Percentiles rank a stretch among this genome's conserved stretches.
Conservation (phyloP, 1,140 invertebrate genomes). For the Phocides pigmalion region DNA sequence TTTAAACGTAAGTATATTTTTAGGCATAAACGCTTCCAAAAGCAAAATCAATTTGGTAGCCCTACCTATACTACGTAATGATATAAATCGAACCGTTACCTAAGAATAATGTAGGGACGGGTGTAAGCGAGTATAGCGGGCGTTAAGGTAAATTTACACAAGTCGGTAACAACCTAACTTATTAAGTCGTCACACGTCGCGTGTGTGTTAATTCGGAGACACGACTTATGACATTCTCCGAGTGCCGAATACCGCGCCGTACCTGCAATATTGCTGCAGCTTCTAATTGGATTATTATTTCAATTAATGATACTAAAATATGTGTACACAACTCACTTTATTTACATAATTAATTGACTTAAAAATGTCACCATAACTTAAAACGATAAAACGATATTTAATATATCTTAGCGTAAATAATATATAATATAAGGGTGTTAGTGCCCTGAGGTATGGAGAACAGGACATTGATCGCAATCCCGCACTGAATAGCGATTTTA, state of each 20-base stretch:
- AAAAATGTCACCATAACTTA: too few species aligned
- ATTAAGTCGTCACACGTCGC: conserved; percentile 70
- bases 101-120: conserved; percentile 74
- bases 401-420: too few species aligned
- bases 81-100: conserved; percentile 74
- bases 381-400: too few species aligned
- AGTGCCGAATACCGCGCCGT: conserved; percentile 20
- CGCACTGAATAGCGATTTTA: too few species aligned
- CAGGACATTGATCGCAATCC: too few species aligned
- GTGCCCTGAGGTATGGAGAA: too few species aligned
- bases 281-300: conserved; percentile 8
- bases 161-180: conserved; percentile 72
- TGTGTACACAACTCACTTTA: too few species aligned
- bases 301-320: too few species aligned
- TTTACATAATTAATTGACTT: too few species aligned
- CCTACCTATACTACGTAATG: conserved; percentile 51
- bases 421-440: too few species aligned
- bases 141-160: conserved; percentile 78
- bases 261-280: not conserved
- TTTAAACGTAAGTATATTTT: too few species aligned
- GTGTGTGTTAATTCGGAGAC: conserved; percentile 46
- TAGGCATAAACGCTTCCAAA: too few species aligned
- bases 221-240: conserved; percentile 53
- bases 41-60: not conserved
- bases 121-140: conserved; percentile 61